phyloP scores from a whole-genome alignment of 2,888 invertebrate genomes.

The Andrena marginata region DNA sequence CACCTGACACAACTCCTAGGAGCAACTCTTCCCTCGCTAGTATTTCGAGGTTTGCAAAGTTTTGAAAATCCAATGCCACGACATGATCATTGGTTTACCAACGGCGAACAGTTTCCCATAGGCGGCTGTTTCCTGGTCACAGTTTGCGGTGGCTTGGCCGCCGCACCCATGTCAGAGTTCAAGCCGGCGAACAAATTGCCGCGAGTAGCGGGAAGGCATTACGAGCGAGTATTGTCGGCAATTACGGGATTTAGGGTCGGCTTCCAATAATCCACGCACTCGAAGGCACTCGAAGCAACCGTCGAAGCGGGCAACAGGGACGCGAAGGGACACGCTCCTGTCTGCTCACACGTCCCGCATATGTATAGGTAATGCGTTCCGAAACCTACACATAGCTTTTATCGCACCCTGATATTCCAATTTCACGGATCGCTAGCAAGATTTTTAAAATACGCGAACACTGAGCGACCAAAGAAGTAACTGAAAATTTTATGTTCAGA shows the following conservation, averaged over 20 bases:
- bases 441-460: neutral
- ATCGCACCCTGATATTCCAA: conserved; percentile 1
- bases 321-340: conserved; percentile 22
- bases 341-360: neutral
- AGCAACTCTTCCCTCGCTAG: neutral
- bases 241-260: conserved; percentile 75
- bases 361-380: conserved; percentile 1
- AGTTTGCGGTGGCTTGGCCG: conserved; percentile 71
- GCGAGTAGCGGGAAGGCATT: conserved; percentile 69
- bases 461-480: neutral
- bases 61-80: conserved; percentile 68
- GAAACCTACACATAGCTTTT: neutral
- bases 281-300: conserved; percentile 42
- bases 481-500: too few species aligned
- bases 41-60: conserved; percentile 19
- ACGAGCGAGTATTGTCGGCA: conserved; percentile 75
- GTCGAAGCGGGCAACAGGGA: conserved; percentile 33
- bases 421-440: neutral
- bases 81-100: conserved; percentile 71
- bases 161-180: conserved; percentile 79
- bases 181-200: conserved; percentile 77
- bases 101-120: conserved; percentile 71
- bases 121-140: conserved; percentile 70
- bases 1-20: neutral
- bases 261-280: conserved; percentile 62